Conservation (phyloP, 2,888 invertebrate genomes). For the Leptinotarsa rubiginosa region DNA sequence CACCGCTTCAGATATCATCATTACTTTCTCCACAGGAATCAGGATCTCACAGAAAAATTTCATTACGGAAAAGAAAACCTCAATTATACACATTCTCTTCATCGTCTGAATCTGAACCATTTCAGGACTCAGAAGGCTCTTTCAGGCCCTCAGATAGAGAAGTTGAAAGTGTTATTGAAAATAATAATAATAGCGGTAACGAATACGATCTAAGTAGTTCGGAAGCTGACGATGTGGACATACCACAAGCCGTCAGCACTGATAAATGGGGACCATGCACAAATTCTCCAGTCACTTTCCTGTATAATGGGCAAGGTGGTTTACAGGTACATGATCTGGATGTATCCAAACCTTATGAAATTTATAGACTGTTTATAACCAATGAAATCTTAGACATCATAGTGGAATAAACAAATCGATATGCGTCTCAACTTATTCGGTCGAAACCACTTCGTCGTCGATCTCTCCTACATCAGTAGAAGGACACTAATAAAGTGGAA, state of each 20-base stretch:
- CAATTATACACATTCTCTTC: not conserved
- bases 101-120: conserved; percentile 4
- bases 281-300: not conserved
- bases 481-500: conserved; percentile 23
- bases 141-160: not conserved
- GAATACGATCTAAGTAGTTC: conserved; percentile 7
- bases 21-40: not conserved
- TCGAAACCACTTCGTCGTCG: conserved; percentile 23
- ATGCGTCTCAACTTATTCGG: conserved; percentile 8
- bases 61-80: not conserved
- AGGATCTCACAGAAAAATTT: not conserved
- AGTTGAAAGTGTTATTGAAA: conserved; percentile 6
- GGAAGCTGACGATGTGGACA: conserved; percentile 1
- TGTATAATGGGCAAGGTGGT: conserved; percentile 5
- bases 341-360: conserved; percentile 18
- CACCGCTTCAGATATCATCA: not conserved
- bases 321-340: conserved; percentile 1
- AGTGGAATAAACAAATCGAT: conserved; percentile 26
- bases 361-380: conserved; percentile 18
- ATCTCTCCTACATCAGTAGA: conserved; percentile 22
- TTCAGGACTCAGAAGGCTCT: not conserved
- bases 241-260: conserved; percentile 7
- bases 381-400: conserved; percentile 27
- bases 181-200: not conserved
- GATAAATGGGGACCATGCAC: conserved; percentile 1